Percentiles rank a stretch among this genome's conserved stretches.
phyloP scores from a whole-genome alignment of 1,140 invertebrate genomes.

The Drosophila ficusphila region DNA sequence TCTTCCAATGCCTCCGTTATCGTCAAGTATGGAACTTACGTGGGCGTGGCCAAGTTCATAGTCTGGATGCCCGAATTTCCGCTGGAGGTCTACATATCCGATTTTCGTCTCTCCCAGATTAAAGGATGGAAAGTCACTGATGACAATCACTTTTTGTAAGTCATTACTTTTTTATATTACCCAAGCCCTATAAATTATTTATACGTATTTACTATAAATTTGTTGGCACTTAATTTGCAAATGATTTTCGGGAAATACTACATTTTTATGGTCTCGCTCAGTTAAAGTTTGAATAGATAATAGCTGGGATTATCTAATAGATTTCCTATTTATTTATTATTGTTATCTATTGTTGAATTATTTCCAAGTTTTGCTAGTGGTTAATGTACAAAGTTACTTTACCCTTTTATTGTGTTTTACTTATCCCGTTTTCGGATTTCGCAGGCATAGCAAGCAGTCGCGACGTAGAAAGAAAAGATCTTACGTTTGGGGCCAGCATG shows the following conservation, averaged over 20 bases:
- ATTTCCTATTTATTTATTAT: no score
- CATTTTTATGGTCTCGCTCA: no score
- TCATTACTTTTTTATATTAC: not conserved
- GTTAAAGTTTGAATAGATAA: no score
- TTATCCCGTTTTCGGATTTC: not conserved
- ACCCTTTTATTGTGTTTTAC: no score
- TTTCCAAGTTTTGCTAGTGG: no score
- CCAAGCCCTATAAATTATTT: not conserved
- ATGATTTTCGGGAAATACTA: no score
- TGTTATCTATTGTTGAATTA: no score
- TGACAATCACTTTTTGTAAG: slow-evolving; percentile 86
- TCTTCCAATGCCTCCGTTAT: slow-evolving; percentile 97
- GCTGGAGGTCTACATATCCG: slow-evolving; percentile 94
- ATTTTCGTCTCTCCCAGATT: slow-evolving; percentile 95
- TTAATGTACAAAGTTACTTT: not conserved
- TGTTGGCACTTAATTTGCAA: no score
- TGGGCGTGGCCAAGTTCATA: slow-evolving; percentile 93
- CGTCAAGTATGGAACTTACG: slow-evolving; percentile 96
- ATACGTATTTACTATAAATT: not conserved
- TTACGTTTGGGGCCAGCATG: slow-evolving; percentile 84
- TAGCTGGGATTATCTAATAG: no score
- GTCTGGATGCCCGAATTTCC: slow-evolving; percentile 99
- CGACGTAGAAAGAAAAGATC: slow-evolving; percentile 86
- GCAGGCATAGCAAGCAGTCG: slow-evolving; percentile 84
- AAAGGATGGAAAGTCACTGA: slow-evolving; percentile 95